Evolutionary conservation across 2,888 invertebrate species (phyloP), one percentile per base, ranked within the genome.

Genomic region (Apoda limacodes): DNA sequence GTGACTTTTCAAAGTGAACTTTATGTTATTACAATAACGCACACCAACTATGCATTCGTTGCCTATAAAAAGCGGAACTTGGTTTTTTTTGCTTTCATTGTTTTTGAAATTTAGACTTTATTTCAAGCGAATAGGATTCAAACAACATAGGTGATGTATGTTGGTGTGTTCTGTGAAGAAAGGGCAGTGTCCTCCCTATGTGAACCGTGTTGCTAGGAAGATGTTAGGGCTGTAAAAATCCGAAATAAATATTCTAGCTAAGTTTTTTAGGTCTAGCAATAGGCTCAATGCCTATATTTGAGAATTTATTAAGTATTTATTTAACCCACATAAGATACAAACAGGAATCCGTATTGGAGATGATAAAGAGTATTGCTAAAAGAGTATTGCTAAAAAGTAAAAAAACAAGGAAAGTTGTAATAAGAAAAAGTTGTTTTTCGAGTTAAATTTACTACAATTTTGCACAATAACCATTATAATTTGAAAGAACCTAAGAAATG

Each of bases 181-280:
- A 62, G 60, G 69, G 70, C 72, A 75, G 57, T 68, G 75, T 62
- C 72, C 74, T 70, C 60, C n/a, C n/a, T n/a, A n/a, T 34, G 45
- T 63, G 66, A 68, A 66, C 66, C 52, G 52, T 57, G 67, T 62
- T 60, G 66, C 62, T 66, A 65, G 62, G 68, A 63, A 60, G 60
- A 45, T 48, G 40, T 52, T 54, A 74, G 71, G 74, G 74, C 46
- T 72, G 74, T 69, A 70, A 69, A 66, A 71, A 67, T 55, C 60
- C 36, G 46, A 54, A 58, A 52, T 55, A 46, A 53, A 49, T 47
- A 52, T 56, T 51, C 46, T 50, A n/a, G n/a, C n/a, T n/a, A n/a
- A n/a, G n/a, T n/a, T n/a, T n/a, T n/a, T n/a, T n/a, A n/a, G n/a
- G n/a, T n/a, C n/a, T n/a, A n/a, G n/a, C n/a, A n/a, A n/a, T n/a